These are phyloP conservation scores for Battus philenor DNA, from an alignment of 1,140 invertebrate genomes.

Conservation along the genomic window DNA sequence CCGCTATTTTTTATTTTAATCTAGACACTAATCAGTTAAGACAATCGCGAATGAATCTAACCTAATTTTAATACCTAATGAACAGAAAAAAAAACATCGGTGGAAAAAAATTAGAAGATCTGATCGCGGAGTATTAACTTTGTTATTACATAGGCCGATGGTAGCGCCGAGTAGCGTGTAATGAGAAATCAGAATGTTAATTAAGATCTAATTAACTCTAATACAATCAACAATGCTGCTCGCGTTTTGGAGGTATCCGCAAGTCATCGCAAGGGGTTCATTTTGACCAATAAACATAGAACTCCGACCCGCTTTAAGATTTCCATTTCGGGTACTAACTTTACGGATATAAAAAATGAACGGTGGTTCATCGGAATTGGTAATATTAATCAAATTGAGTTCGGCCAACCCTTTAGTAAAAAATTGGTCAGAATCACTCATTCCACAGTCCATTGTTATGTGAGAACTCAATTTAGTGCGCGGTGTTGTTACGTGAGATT, in stretches of 20 bases:
- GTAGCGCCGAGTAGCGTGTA: slow-evolving; percentile 69
- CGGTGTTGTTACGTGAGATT: slow-evolving; percentile 50
- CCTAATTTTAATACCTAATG: slow-evolving; percentile 10
- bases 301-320: slow-evolving; percentile 35
- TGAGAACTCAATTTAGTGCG: slow-evolving; percentile 72
- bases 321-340: slow-evolving; percentile 20
- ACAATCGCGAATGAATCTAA: slow-evolving; percentile 13
- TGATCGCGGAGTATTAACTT: slow-evolving; percentile 33
- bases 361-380: slow-evolving; percentile 36
- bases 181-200: slow-evolving; percentile 74
- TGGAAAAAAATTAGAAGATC: slow-evolving; percentile 4
- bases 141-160: slow-evolving; percentile 59
- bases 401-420: slow-evolving; percentile 72
- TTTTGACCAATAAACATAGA: slow-evolving; percentile 38
- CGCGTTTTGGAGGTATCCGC: slow-evolving; percentile 59
- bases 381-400: slow-evolving; percentile 69
- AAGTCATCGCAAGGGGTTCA: slow-evolving; percentile 61
- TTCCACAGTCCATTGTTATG: slow-evolving; percentile 61
- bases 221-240: slow-evolving; percentile 72
- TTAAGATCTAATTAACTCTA: slow-evolving; percentile 74
- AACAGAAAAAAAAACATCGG: slow-evolving; percentile 12
- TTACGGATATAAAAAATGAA: slow-evolving; percentile 22
- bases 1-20: too few species aligned
- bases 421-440: slow-evolving; percentile 64
- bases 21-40: too few species aligned